Evolutionary conservation across 2,113 vertebrate genomes (phyloP).

Genomic region (Motacilla tschutschensis): DNA sequence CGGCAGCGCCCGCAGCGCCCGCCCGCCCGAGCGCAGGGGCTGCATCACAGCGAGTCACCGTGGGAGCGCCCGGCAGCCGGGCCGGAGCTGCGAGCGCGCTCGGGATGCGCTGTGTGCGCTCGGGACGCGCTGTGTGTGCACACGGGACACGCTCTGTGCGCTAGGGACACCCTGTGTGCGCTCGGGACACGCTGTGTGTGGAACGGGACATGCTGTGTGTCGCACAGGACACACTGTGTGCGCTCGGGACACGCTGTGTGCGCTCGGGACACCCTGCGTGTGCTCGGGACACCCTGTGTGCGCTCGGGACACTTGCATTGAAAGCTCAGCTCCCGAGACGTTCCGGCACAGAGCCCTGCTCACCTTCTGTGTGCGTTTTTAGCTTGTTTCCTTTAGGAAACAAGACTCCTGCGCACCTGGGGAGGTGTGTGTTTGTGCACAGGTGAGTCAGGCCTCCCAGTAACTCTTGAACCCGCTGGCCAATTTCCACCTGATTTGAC

Average conservation of each 20-base stretch:
- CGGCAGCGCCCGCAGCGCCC: rapidly evolving
- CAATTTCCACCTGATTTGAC: conserved; percentile 12
- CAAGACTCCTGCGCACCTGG: background rate
- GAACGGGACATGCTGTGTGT: background rate
- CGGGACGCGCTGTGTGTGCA: background rate
- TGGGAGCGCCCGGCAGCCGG: rapidly evolving
- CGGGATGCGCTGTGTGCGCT: background rate
- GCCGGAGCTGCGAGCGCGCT: background rate
- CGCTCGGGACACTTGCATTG: background rate
- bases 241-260: background rate
- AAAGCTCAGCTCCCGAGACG: background rate
- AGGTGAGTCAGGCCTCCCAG: background rate
- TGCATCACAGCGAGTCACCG: rapidly evolving
- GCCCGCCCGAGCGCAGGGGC: background rate
- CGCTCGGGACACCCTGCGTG: no score
- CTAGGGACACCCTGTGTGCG: no score
- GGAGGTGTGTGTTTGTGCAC: rapidly evolving
- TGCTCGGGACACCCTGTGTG: no score
- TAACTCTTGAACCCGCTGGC: background rate
- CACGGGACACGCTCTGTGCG: no score
- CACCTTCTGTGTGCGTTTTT: background rate
- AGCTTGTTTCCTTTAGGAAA: background rate
- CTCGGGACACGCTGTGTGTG: no score
- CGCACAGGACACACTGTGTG: no score
- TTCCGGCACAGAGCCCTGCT: rapidly evolving